Evolutionary conservation across 2,888 invertebrate species (phyloP).

Genomic region (Teleogryllus oceanicus): DNA sequence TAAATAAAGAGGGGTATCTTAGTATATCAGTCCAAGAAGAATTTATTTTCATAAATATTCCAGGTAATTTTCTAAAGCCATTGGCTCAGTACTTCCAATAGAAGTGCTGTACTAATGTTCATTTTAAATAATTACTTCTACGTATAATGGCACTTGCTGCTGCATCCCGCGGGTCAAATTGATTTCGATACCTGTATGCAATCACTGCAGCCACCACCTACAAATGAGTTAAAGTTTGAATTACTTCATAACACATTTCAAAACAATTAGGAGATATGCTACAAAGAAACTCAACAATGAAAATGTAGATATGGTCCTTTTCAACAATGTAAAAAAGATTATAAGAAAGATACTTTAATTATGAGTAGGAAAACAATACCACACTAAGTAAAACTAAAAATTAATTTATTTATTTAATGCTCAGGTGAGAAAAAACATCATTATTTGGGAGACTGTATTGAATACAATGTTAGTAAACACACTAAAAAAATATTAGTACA

Average conservation of each 20-base stretch:
- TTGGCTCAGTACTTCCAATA: not conserved
- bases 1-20: not conserved
- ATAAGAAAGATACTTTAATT: too few relatives aligned
- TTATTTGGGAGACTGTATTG: too few relatives aligned
- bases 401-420: too few relatives aligned
- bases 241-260: not conserved
- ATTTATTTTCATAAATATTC: not conserved
- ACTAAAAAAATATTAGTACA: not conserved
- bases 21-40: not conserved
- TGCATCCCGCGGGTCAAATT: slow-evolving; percentile 70
- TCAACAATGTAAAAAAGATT: too few relatives aligned
- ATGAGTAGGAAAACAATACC: too few relatives aligned
- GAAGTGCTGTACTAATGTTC: not conserved
- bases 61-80: slow-evolving; percentile 1
- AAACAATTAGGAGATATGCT: too few relatives aligned
- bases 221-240: slow-evolving; percentile 42
- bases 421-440: too few relatives aligned
- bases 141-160: slow-evolving; percentile 72
- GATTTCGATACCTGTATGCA: slow-evolving; percentile 76
- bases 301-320: too few relatives aligned
- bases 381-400: too few relatives aligned
- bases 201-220: slow-evolving; percentile 80
- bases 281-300: too few relatives aligned
- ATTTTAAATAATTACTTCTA: slow-evolving; percentile 52
- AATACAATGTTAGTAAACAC: not conserved